Percentiles rank a stretch among this genome's conserved stretches.
Conservation (phyloP, 2,113 vertebrate species). For the Eclectus roratus region DNA sequence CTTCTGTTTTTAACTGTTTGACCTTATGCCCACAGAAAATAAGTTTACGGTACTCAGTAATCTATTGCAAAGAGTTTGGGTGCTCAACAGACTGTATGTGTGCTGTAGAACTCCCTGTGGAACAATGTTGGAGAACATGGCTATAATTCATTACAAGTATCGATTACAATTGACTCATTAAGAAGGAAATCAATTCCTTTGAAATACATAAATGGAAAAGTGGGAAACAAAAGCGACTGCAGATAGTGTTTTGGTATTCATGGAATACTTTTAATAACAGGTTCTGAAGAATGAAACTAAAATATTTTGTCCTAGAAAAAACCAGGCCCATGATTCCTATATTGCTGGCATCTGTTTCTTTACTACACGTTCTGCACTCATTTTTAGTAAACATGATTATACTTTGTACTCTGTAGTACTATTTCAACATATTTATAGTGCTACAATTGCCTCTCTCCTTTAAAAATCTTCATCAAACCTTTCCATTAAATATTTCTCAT, state of each 20-base stretch:
- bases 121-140: background rate
- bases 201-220: background rate
- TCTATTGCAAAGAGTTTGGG: background rate
- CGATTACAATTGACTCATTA: constrained; percentile 36
- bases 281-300: background rate
- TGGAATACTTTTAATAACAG: background rate
- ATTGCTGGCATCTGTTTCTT: background rate
- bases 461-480: background rate
- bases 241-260: background rate
- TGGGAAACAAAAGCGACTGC: background rate
- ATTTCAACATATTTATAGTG: background rate
- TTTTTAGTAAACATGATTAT: background rate
- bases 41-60: background rate
- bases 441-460: background rate
- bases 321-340: background rate
- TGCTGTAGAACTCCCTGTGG: background rate
- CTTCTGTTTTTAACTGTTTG: background rate
- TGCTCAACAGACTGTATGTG: background rate
- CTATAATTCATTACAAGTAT: background rate
- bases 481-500: background rate
- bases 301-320: background rate
- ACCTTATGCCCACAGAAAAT: background rate
- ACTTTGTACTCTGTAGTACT: background rate
- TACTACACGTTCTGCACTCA: background rate
- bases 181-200: constrained; percentile 7